Base-by-base conservation (phyloP, 2,797 vertebrate genomes). In the Xenops minutus region DNA sequence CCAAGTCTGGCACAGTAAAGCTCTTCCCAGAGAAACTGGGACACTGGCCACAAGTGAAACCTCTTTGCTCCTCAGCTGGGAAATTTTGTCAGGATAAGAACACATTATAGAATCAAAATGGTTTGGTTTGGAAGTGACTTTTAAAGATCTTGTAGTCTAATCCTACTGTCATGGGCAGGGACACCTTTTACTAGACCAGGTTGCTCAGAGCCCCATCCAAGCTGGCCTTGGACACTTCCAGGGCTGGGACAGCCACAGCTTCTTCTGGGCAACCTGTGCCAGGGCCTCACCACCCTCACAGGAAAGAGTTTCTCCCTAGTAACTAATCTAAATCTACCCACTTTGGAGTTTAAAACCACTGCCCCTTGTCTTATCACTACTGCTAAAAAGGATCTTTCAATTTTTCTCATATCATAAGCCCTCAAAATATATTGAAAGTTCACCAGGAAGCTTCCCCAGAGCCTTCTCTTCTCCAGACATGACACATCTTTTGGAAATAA, bases 1-100 rank as follows among this genome's bases (percentile, higher is more conserved):
- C 29, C 51, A 20, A 20, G 30, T 23, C 36, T n/a, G 49, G 30
- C 14, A 22, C 32, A 41, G 6, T 0, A 12, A 2, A 1, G 4
- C 4, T 68, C 16, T 58, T 7, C 22, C 16, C 48, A 39, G 27
- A 44, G 8, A 54, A 62, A 49, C 6, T 1, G 4, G 37, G 39
- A 59, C 21, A 9, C 15, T 23, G 19, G 6, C 7, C 67, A 69
- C 54, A 43, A 27, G 23, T 39, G 29, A 46, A 37, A 78, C 7
- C 26, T 30, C 23, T 10, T 21, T 12, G 22, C 16, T 74, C 13
- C 49, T 44, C 34, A 27, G 24, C 29, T 62, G 44, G 27, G 14
- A 22, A 44, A 1, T n/a, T 86, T 17, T 21, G 26, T 14, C 41
- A 63, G 48, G 22, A 6, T 34, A 23, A 17, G 18, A 27, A 41